Percentiles rank a stretch among this genome's conserved stretches.
phyloP scores from a whole-genome alignment of 2,888 invertebrate genomes.

The Acleris sparsana region DNA sequence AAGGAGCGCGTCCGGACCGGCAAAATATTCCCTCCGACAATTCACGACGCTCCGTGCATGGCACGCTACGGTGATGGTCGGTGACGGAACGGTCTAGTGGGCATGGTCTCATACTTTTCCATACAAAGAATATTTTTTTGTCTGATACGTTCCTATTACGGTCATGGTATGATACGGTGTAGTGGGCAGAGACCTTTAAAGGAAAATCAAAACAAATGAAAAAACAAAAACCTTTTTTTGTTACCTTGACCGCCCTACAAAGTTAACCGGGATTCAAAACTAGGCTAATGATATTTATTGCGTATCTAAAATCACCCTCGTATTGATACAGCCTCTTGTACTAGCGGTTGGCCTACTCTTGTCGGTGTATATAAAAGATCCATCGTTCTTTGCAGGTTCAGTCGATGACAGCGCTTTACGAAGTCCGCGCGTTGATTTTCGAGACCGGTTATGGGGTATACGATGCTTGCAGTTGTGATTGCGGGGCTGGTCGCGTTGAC shows the following conservation, averaged over 20 bases:
- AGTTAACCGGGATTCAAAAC: conserved; percentile 71
- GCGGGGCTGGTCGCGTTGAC: conserved; percentile 56
- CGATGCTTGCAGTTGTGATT: conserved; percentile 57
- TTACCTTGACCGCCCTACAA: conserved; percentile 74
- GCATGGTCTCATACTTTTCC: too few relatives aligned
- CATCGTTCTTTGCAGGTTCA: conserved; percentile 62
- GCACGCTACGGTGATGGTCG: too few relatives aligned
- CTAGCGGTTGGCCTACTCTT: conserved; percentile 81
- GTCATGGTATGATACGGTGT: too few relatives aligned
- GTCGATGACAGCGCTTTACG: conserved; percentile 65
- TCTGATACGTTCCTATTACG: too few relatives aligned
- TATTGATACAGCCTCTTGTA: conserved; percentile 65
- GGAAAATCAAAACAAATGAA: conserved; percentile 55
- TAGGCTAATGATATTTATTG: conserved; percentile 77
- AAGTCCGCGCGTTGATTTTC: conserved; percentile 58
- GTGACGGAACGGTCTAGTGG: too few relatives aligned
- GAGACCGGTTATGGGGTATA: conserved; percentile 70
- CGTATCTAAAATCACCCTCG: conserved; percentile 69
- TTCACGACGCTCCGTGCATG: too few relatives aligned
- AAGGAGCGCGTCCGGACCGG: too few relatives aligned
- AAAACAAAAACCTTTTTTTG: conserved; percentile 53
- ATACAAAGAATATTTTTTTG: too few relatives aligned
- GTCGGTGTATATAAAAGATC: conserved; percentile 75
- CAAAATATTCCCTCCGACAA: too few relatives aligned
- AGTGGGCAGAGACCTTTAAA: too few relatives aligned